phyloP scores from a whole-genome alignment of 2,888 invertebrate species.

The Mylabris sibirica region DNA sequence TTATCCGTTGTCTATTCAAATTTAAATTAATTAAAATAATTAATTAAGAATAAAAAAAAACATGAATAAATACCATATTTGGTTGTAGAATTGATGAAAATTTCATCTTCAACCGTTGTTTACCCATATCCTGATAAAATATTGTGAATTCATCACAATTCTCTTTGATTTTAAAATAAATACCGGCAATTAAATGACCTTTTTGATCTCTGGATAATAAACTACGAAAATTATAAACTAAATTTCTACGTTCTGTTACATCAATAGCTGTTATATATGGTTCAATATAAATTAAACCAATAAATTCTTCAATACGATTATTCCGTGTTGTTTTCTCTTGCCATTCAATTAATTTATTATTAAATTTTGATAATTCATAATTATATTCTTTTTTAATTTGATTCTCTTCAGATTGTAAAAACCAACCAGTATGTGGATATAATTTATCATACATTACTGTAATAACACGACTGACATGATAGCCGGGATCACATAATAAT shows the following conservation, averaged over 20 bases:
- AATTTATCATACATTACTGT: slow-evolving; percentile 86
- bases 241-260: slow-evolving; percentile 88
- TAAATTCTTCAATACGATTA: slow-evolving; percentile 64
- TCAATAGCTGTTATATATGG: slow-evolving; percentile 83
- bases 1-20: slow-evolving; percentile 67
- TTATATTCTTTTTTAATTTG: slow-evolving; percentile 84
- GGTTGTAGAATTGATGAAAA: slow-evolving; percentile 70
- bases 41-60: neutral
- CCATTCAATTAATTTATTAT: slow-evolving; percentile 85
- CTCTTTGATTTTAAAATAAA: slow-evolving; percentile 81
- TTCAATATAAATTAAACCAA: slow-evolving; percentile 81
- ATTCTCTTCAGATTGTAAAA: slow-evolving; percentile 80
- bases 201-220: slow-evolving; percentile 83
- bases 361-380: slow-evolving; percentile 75
- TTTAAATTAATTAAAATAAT: slow-evolving; percentile 20
- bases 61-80: slow-evolving; percentile 41
- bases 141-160: slow-evolving; percentile 73
- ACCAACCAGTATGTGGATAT: slow-evolving; percentile 91
- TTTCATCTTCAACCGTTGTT: slow-evolving; percentile 76
- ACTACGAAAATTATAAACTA: slow-evolving; percentile 85
- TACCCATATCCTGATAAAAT: slow-evolving; percentile 76
- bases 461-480: slow-evolving; percentile 85
- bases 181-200: slow-evolving; percentile 82
- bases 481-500: slow-evolving; percentile 88
- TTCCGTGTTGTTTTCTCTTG: slow-evolving; percentile 78